These are phyloP conservation scores for Liasis olivaceus DNA, from an alignment of 2,797 vertebrate genomes.

Conservation along the genomic window DNA sequence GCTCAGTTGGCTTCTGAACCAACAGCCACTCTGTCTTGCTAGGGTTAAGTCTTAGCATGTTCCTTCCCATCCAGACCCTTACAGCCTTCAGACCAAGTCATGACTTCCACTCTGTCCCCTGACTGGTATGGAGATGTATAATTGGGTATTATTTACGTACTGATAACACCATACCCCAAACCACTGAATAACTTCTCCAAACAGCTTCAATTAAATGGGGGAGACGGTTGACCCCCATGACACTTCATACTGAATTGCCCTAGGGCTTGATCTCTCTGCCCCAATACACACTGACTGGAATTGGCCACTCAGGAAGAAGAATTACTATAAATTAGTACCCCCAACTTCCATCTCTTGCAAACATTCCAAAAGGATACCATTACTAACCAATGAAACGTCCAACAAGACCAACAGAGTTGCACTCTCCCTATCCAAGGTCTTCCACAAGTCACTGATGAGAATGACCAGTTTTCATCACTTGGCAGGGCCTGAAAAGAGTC, in stretches of 20 bases:
- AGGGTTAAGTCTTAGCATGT: neutral
- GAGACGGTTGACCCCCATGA: neutral
- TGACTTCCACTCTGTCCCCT: neutral
- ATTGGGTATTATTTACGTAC: neutral
- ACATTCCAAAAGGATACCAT: neutral
- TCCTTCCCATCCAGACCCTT: neutral
- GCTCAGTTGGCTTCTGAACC: neutral
- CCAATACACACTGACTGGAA: neutral
- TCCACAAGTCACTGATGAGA: neutral
- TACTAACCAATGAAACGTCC: neutral
- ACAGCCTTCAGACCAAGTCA: neutral
- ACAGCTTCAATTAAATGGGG: neutral
- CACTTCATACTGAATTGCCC: neutral
- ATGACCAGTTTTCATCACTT: neutral
- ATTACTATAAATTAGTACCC: neutral
- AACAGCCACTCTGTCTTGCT: neutral
- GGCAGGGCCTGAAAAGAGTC: neutral
- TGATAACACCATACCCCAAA: neutral
- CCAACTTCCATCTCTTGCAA: neutral
- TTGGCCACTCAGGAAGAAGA: neutral
- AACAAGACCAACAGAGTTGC: neutral
- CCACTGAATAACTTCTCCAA: neutral
- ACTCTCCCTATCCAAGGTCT: neutral
- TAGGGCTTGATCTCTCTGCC: neutral
- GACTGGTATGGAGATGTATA: neutral